phyloP scores from a whole-genome alignment of 2,113 vertebrate species.

The Mirza zaza region DNA sequence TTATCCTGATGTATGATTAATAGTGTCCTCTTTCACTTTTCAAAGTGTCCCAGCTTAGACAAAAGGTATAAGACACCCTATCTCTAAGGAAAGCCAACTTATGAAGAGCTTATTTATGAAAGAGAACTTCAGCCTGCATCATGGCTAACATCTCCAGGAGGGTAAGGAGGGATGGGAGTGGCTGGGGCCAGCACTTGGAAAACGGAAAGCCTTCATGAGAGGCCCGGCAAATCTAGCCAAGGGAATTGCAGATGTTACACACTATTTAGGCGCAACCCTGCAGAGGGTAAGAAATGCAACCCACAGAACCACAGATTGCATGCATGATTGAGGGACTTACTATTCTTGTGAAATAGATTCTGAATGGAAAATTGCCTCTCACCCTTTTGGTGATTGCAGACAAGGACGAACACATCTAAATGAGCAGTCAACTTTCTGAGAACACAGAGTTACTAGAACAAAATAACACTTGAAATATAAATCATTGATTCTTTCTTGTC shows the following conservation, averaged over 20 bases:
- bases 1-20: neutral
- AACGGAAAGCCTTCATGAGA: neutral
- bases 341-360: neutral
- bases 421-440: neutral
- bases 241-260: neutral
- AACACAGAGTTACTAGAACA: neutral
- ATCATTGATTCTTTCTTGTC: neutral
- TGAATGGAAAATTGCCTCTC: neutral
- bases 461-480: slow-evolving; percentile 2
- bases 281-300: neutral
- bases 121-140: neutral
- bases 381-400: neutral
- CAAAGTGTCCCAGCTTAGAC: neutral
- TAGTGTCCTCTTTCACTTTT: neutral
- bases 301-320: neutral
- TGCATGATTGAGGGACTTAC: neutral
- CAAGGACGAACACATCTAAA: neutral
- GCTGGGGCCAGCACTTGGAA: neutral
- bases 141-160: neutral
- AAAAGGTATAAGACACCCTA: neutral
- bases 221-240: neutral
- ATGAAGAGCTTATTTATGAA: neutral
- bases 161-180: neutral
- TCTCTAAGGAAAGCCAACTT: neutral
- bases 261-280: neutral